Base-by-base conservation (phyloP, 1,140 invertebrate genomes). In the Trichonephila clavipes region DNA sequence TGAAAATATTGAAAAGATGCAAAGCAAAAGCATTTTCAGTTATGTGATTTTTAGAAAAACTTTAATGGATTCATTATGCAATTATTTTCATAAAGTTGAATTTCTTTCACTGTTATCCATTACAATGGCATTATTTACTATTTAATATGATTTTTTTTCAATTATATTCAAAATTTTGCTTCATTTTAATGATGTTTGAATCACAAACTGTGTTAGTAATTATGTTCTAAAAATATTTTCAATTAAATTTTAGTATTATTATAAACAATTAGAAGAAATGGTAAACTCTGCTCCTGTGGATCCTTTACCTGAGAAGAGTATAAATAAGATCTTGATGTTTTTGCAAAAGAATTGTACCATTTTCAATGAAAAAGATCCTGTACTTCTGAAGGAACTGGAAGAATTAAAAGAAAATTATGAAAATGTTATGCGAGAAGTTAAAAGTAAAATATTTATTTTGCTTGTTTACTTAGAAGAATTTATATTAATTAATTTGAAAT, bases 361-460 rank as follows among this genome's bases (percentile, higher is more conserved):
- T 51, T 92, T 92, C n/a, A n/a, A 64, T 69, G 34, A 83, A 69
- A 85, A 19, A 14, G 81, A 85, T 69, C 82, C 90, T 66, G 14
- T 85, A 19, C 64, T 85, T 69, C 6, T 92, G 12, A 83, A 24
- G n/a, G 90, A 92, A 69, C 12, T 92, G 10, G 34, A 85, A 51
- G 81, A 92, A 28, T 58, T 92, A n/a, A 92, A 66, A 85, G 34
- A 14, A 16, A 77, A 28, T 59, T 92, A 92, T 69, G 90, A 92
- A 19, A 61, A 64, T 59, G 62, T 85, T 24, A 92, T 85, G 90
- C 44, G 69, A 64, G 18, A 8, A 16, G 21, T 66, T 51, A 69
- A 62, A 64, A 85, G 90, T 92, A 28, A 92, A 51, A 7, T 10
- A 51, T 51, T 51, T 51, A 51, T 1, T 51, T 51, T 5, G 51